These are phyloP conservation scores for Eledone cirrhosa DNA, from an alignment of 2,888 invertebrate genomes.

Conservation along the genomic window DNA sequence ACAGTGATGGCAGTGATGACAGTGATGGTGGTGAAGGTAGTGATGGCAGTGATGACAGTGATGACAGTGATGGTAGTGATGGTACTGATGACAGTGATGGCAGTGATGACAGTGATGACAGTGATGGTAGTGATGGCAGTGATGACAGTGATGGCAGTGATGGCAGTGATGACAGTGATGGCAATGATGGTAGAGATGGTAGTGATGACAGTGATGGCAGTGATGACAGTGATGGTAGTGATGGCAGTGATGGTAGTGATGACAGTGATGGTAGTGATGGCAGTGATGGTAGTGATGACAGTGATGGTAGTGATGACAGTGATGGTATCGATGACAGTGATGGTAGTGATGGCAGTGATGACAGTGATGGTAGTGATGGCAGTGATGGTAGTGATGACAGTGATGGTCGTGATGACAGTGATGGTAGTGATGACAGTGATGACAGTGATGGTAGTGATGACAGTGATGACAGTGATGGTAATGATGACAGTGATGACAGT, in stretches of 20 bases:
- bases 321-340: no score
- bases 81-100: neutral
- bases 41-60: constrained; percentile 12
- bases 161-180: constrained; percentile 28
- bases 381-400: constrained; percentile 19
- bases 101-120: constrained; percentile 28
- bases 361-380: constrained; percentile 24
- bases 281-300: constrained; percentile 29
- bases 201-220: constrained; percentile 30
- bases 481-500: constrained; percentile 28
- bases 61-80: neutral
- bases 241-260: constrained; percentile 29
- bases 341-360: no score
- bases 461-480: constrained; percentile 27
- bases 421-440: neutral
- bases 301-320: no score
- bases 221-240: constrained; percentile 29
- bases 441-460: constrained; percentile 5
- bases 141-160: constrained; percentile 27
- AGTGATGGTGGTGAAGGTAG: constrained; percentile 24
- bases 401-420: constrained; percentile 16
- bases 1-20: constrained; percentile 29
- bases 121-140: constrained; percentile 29
- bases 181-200: no score
- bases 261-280: constrained; percentile 27